Evolutionary conservation across 2,888 invertebrate genomes (phyloP), one percentile per base, ranked within the genome.

Genomic region (Allygus modestus): DNA sequence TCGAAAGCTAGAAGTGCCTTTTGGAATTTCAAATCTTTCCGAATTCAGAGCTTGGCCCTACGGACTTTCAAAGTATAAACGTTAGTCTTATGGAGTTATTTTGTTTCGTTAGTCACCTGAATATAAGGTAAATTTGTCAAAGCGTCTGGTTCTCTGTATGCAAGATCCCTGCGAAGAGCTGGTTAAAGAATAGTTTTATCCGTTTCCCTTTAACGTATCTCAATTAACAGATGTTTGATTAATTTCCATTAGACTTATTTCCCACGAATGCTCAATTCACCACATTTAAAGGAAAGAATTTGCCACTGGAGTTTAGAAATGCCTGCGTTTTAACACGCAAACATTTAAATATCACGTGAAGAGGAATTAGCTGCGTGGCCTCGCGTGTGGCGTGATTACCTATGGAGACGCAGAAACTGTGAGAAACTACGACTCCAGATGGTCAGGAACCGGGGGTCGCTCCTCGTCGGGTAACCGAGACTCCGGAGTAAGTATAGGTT

Each of bases 341-440:
- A 65, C 15, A 0, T 28, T 17, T 11, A 12, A 65, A 4, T 23
- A 2, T 4, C 54, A 2, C 23, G 54, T 54, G 54, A 7, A 54
- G 20, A 54, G 5, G 54, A 7, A 46, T 4, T 9, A 4, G 4
- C 46, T 15, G 46, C 4, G 7, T 11, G 12, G 17, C 12, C 12
- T 46, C 46, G 46, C 58, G 15, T 58, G 58, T 2, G 26, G 9
- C 5, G 7, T 23, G 58, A 51, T 51, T 51, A 51, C 7, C 4
- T 7, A 2, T 51, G 2, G 51, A 15, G 51, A 9, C 51, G n/a
- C 51, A 5, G 4, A 51, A 20, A 58, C 58, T 58, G 58, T 58
- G 58, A 58, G 58, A 58, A 37, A 58, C 58, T 58, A 58, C 51
- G n/a, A 51, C 58, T 15, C 20, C 58, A 58, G 58, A 58, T 58